Base-by-base conservation (phyloP, 2,888 invertebrate species). In the Andrena flavipes region DNA sequence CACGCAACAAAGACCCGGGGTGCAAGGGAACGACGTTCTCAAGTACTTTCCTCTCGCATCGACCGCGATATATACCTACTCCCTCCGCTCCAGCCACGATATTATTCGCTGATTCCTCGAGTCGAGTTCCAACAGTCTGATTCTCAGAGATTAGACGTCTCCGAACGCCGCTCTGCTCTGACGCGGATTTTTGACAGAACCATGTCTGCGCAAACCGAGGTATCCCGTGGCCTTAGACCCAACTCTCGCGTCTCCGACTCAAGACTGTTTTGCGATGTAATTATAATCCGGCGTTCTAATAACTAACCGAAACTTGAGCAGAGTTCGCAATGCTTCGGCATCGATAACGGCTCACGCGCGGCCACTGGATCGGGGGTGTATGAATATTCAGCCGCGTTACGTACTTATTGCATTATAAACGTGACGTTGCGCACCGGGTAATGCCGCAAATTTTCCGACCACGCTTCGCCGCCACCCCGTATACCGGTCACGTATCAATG, bases 1-100 rank as follows among this genome's bases (percentile, higher is more conserved):
- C 54, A 62, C 69, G 75, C 83, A 76, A 82, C 76, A 82, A 77
- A 74, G 75, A 60, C 71, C 49, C 62, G 20, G 26, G 60, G 74
- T 65, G 73, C 35, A 33, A 60, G 51, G 59, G 48, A 68, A 73
- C 62, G 69, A 63, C 67, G 48, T 33, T 42, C 49, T 64, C 71
- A 33, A 83, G 84, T 62, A 78, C 71, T 73, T 76, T 68, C 62
- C 76, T 51, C 69, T 49, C 51, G 63, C 51, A 76, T 73, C 82
- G 68, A 75, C 77, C 63, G 63, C 71, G 64, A 68, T 56, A 75
- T 74, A 69, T 64, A 68, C 59, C 69, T 13, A 16, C 33, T 33
- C 59, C 60, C 29, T 62, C 60, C 30, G 5, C 63, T 56, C 30
- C 42, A 23, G 35, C 30, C 35, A 2, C 23, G 48, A 35, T n/a